Evolutionary conservation across 2,888 invertebrate genomes (phyloP).

Genomic region (Leptinotarsa peninsularis): DNA sequence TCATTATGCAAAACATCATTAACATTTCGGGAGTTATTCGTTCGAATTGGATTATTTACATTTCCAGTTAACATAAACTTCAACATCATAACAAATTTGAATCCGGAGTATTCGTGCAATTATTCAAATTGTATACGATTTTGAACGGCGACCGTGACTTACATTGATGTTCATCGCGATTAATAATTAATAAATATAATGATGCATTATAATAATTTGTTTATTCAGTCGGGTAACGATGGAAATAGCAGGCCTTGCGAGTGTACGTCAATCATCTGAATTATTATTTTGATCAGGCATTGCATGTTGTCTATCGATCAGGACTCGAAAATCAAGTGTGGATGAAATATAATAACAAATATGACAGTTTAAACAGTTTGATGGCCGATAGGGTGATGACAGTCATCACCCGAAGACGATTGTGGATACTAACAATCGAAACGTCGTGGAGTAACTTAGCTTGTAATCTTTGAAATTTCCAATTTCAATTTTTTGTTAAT

Average conservation of each 20-base stretch:
- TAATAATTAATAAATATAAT: conserved; percentile 8
- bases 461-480: too few species aligned
- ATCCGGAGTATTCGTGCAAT: not conserved
- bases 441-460: too few species aligned
- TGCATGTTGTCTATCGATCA: not conserved
- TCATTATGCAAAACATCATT: not conserved
- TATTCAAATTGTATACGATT: not conserved
- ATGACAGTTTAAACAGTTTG: too few species aligned
- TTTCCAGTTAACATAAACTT: conserved; percentile 4
- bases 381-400: too few species aligned
- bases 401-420: too few species aligned
- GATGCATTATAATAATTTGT: not conserved
- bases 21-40: not conserved
- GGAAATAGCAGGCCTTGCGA: not conserved
- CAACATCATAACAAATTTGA: conserved; percentile 2
- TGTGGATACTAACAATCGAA: too few species aligned
- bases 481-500: too few species aligned
- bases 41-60: not conserved
- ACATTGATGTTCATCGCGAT: not conserved
- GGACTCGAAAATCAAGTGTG: not conserved
- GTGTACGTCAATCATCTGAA: not conserved
- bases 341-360: not conserved
- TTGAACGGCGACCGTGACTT: not conserved
- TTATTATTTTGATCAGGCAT: not conserved
- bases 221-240: not conserved